Evolutionary conservation across 2,113 vertebrate genomes (phyloP), one percentile per base, ranked within the genome.

Genomic region (Stigmatopora argus): DNA sequence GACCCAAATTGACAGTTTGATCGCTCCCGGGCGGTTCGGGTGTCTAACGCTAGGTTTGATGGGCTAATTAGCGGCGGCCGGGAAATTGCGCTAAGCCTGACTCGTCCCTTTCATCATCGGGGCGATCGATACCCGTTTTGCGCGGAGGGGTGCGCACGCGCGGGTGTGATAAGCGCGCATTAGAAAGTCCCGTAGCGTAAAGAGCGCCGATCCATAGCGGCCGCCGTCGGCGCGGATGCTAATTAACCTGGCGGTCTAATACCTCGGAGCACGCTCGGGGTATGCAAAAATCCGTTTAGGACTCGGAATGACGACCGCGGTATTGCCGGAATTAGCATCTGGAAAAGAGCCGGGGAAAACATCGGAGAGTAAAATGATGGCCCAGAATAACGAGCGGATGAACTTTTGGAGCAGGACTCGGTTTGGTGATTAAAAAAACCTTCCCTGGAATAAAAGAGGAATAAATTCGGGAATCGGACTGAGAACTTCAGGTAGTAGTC

Each of bases 151-250:
- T 56, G 75, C 62, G 69, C 67, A 71, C 64, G 74, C 69, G 78
- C 65, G 31, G 48, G 74, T 81, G 82, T 72, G 79, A 86, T 87
- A 85, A 82, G 72, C 60, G 83, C 75, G 78, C 79, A 81, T 85
- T 82, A 75, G 75, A 81, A 83, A 69, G 59, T 66, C 65, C 70
- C 13, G 35, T 58, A 51, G 68, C 51, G 78, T 82, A 87, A 88
- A 80, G 83, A 86, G 80, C 70, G 57, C 65, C 61, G 78, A 83
- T 88, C 86, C 23, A 90, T 90, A 85, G 62, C 66, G 84, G 86
- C 77, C 84, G 64, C 65, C 17, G 64, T 82, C 65, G 5, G 38
- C 38, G 7, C 38, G 66, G 82, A 75, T 21, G 62, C 79, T 88
- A 88, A 91, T 92, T 84, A 89, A 85, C 78, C 79, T 85, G 68